phyloP scores from a whole-genome alignment of 2,797 vertebrate genomes.

The Falco columbarius region DNA sequence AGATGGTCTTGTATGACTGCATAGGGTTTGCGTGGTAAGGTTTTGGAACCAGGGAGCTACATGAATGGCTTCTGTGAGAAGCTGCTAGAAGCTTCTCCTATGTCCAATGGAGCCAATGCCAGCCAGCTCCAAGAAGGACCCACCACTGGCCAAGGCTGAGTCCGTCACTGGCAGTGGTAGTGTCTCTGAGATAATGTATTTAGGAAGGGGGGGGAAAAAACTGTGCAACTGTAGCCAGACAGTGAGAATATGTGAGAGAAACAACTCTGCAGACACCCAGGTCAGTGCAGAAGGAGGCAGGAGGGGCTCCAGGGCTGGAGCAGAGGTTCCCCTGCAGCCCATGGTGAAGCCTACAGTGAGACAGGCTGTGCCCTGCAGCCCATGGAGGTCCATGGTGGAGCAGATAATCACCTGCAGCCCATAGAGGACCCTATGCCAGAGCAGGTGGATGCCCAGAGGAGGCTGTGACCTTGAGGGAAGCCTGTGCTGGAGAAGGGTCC shows the following conservation, averaged over 20 bases:
- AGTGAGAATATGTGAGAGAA: neutral
- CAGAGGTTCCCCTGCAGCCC: neutral
- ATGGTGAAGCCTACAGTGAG: neutral
- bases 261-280: neutral
- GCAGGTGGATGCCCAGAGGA: too few species aligned
- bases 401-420: too few species aligned
- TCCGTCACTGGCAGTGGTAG: neutral
- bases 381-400: fast-evolving
- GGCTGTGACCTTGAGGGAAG: too few species aligned
- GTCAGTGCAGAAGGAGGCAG: neutral
- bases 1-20: neutral
- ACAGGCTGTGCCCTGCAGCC: neutral
- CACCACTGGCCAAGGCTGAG: fast-evolving
- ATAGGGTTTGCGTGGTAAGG: neutral
- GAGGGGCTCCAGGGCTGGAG: neutral
- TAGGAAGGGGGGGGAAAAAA: neutral
- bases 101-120: neutral
- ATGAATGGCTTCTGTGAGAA: fast-evolving
- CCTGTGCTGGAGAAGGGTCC: fast-evolving
- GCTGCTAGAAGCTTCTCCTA: neutral
- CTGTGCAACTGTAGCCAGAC: too few species aligned
- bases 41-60: neutral
- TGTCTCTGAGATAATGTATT: neutral
- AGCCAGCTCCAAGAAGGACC: neutral
- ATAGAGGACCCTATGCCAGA: too few species aligned